These are phyloP conservation scores for Cololabis saira DNA, from an alignment of 2,113 vertebrate genomes.

Conservation along the genomic window DNA sequence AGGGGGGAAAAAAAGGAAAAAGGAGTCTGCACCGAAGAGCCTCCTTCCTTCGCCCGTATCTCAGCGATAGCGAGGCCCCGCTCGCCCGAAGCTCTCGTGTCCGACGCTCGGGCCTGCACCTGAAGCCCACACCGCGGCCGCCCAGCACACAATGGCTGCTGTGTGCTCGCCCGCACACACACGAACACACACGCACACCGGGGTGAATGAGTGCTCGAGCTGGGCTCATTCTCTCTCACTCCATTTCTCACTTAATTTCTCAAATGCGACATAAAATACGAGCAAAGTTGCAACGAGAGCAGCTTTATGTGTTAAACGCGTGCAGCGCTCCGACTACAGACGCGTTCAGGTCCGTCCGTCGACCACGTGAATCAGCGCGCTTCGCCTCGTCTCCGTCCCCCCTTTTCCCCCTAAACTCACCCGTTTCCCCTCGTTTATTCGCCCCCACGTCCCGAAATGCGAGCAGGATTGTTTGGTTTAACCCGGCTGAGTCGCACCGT, in stretches of 20 bases:
- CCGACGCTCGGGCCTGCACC: constrained; percentile 45
- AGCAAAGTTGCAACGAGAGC: constrained; percentile 56
- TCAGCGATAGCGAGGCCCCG: constrained; percentile 39
- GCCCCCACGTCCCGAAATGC: constrained; percentile 45
- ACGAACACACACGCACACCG: neutral
- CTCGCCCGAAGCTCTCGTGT: constrained; percentile 42
- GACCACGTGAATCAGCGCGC: constrained; percentile 31
- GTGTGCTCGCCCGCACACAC: constrained; percentile 40
- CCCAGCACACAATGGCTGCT: constrained; percentile 44
- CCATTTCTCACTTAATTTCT: neutral
- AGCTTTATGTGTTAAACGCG: constrained; percentile 42
- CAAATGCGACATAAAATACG: neutral
- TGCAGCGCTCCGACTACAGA: constrained; percentile 49
- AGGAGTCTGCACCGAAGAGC: too few species aligned
- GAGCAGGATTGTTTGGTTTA: constrained; percentile 58
- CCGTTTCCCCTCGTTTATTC: constrained; percentile 28
- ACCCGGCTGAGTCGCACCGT: constrained; percentile 60
- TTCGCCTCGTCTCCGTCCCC: neutral
- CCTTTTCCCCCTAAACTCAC: constrained; percentile 41
- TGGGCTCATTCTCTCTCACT: neutral
- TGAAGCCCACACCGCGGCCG: constrained; percentile 42
- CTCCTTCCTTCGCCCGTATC: too few species aligned
- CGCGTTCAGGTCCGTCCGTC: constrained; percentile 14
- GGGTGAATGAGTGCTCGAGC: constrained; percentile 10
- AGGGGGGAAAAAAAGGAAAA: constrained; percentile 38